phyloP scores from a whole-genome alignment of 2,113 vertebrate species.

The Tenebrosternarchus preto region DNA sequence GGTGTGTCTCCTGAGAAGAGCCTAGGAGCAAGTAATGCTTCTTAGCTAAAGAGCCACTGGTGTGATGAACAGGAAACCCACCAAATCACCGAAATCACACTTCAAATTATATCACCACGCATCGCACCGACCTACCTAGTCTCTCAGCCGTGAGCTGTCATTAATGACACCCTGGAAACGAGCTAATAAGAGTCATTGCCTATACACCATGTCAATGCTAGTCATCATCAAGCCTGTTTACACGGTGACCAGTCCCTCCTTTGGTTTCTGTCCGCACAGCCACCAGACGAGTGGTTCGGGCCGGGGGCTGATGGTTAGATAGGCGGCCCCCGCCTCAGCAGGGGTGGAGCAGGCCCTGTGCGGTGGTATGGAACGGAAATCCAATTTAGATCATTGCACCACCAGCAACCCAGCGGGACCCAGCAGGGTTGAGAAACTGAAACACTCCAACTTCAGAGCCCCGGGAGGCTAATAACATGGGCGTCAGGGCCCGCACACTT shows the following conservation, averaged over 20 bases:
- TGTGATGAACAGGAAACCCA: not conserved
- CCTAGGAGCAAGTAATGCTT: not conserved
- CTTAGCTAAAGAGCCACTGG: not conserved
- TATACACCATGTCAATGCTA: not conserved
- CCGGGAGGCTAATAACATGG: conserved; percentile 37
- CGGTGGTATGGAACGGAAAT: conserved; percentile 52
- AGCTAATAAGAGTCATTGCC: conserved; percentile 17
- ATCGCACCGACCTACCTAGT: not conserved
- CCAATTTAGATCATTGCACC: conserved; percentile 56
- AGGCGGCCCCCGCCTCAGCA: conserved; percentile 4
- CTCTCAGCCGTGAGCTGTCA: not conserved
- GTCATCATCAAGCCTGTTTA: not conserved
- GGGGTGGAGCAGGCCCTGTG: conserved; percentile 30
- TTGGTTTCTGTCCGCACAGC: not conserved
- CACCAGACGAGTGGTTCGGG: conserved; percentile 6
- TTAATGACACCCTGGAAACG: not conserved
- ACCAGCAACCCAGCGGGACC: conserved; percentile 36
- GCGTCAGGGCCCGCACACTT: conserved; percentile 21
- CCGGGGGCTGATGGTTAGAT: conserved; percentile 44
- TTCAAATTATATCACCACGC: not conserved
- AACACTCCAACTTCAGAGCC: conserved; percentile 30
- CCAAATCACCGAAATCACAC: not conserved
- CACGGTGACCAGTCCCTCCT: no score
- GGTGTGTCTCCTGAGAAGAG: no score
- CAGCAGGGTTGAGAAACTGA: conserved; percentile 24